These are phyloP conservation scores for Gymnogyps californianus DNA, from an alignment of 2,113 vertebrate species.

Conservation along the genomic window DNA sequence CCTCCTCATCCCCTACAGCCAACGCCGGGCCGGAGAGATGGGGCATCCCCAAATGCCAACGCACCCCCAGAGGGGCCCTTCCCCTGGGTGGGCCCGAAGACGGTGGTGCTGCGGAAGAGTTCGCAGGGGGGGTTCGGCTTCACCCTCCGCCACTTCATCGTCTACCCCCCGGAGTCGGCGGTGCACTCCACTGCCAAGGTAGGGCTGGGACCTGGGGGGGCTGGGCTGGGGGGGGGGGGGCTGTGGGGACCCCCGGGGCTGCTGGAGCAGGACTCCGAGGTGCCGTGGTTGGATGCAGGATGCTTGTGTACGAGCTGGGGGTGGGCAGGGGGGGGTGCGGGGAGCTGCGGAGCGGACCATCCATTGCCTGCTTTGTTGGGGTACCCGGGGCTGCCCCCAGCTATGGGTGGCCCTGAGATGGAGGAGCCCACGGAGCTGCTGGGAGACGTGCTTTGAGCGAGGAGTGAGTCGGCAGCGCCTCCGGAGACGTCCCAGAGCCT, in stretches of 20 bases:
- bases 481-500: neutral
- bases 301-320: fast-evolving
- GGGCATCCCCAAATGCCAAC: constrained; percentile 77
- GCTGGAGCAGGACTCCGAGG: fast-evolving
- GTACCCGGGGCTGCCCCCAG: neutral
- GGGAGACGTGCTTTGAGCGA: fast-evolving
- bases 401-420: fast-evolving
- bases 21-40: constrained; percentile 83
- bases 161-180: constrained; percentile 92
- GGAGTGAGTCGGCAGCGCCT: fast-evolving
- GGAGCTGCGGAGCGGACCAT: fast-evolving
- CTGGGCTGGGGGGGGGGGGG: neutral
- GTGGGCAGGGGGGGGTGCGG: fast-evolving
- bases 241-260: fast-evolving
- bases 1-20: constrained; percentile 38
- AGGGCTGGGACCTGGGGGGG: neutral
- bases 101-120: constrained; percentile 88
- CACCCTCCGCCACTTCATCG: constrained; percentile 96
- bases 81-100: constrained; percentile 86
- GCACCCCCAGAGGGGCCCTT: constrained; percentile 76
- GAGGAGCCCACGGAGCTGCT: neutral
- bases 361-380: fast-evolving
- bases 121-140: constrained; percentile 93
- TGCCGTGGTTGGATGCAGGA: fast-evolving
- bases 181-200: constrained; percentile 87